phyloP scores from a whole-genome alignment of 2,888 invertebrate genomes.

The Hyposoter didymator region DNA sequence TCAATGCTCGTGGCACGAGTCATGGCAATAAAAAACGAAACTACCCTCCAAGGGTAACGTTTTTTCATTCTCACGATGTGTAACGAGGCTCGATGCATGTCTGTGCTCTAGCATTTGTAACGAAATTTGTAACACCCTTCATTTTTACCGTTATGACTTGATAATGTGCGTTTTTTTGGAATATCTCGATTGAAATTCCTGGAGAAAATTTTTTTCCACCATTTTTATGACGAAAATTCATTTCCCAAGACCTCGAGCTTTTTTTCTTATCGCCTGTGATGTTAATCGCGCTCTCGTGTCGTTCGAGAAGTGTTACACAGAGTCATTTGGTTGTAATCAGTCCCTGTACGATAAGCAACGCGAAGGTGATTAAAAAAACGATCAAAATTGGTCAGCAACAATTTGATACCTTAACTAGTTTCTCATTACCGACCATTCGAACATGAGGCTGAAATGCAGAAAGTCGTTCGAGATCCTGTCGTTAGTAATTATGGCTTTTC shows the following conservation, averaged over 20 bases:
- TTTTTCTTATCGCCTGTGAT: background rate
- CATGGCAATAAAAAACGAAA: slow-evolving; percentile 27
- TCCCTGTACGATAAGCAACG: background rate
- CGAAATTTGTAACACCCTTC: slow-evolving; percentile 21
- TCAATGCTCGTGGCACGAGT: slow-evolving; percentile 14
- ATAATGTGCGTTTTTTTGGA: background rate
- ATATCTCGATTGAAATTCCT: background rate
- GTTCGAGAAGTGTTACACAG: background rate
- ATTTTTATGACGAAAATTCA: background rate
- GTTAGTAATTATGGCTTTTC: slow-evolving; percentile 21
- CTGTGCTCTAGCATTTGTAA: background rate
- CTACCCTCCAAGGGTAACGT: slow-evolving; percentile 30
- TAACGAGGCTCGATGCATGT: slow-evolving; percentile 1
- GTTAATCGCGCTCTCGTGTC: background rate
- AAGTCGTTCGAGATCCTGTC: background rate
- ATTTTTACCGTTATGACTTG: slow-evolving; percentile 19
- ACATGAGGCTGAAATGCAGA: background rate
- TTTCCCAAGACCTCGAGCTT: background rate
- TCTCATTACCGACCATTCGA: background rate
- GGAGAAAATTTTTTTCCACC: background rate
- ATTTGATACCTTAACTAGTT: background rate
- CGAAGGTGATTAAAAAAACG: background rate
- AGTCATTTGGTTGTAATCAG: background rate
- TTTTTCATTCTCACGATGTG: slow-evolving; percentile 15
- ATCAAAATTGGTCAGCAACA: background rate